Conservation (phyloP, 1,140 invertebrate species). For the Drosophila teissieri region DNA sequence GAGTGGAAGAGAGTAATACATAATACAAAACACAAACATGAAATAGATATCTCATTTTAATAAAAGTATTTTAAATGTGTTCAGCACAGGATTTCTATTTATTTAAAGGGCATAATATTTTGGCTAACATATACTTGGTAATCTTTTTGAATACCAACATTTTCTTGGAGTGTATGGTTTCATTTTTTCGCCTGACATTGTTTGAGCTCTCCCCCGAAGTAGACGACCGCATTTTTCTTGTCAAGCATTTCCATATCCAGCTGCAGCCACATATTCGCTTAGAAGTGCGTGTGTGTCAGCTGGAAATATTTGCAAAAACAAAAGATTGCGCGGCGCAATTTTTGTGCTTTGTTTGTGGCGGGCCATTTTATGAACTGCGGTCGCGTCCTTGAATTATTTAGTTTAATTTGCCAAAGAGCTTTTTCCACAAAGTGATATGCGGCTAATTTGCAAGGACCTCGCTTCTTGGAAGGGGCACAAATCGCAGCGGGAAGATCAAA, state of each 20-base stretch:
- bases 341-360: conserved; percentile 21
- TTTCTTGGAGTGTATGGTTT: conserved; percentile 11
- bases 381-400: conserved; percentile 53
- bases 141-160: not conserved
- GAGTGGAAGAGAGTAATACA: not conserved
- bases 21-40: no score
- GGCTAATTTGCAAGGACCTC: conserved; percentile 31
- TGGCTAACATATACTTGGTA: no score
- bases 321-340: conserved; percentile 22
- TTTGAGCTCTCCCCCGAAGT: conserved; percentile 13
- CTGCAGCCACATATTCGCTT: conserved; percentile 22
- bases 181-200: conserved; percentile 32
- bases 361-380: conserved; percentile 42
- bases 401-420: conserved; percentile 65
- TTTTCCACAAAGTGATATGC: conserved; percentile 35
- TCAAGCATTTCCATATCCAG: conserved; percentile 48
- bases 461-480: not conserved
- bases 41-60: not conserved
- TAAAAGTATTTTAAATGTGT: no score
- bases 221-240: conserved; percentile 38
- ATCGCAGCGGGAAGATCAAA: conserved; percentile 16
- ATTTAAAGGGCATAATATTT: no score
- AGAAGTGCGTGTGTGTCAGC: conserved; percentile 31
- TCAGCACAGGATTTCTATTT: no score
- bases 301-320: conserved; percentile 49